Conservation (phyloP, 2,113 vertebrate genomes). For the Talpa occidentalis region DNA sequence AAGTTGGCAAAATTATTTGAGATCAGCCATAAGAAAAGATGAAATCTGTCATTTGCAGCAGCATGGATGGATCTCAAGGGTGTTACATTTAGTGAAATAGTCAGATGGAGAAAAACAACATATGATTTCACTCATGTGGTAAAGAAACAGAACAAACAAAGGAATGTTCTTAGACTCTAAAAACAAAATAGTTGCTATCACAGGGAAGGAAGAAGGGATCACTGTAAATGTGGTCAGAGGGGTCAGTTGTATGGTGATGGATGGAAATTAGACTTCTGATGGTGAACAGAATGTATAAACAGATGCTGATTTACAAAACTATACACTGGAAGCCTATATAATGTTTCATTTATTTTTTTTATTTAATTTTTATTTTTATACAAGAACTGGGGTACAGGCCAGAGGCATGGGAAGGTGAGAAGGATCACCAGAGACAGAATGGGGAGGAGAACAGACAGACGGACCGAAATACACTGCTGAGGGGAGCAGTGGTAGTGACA, state of each 20-base stretch:
- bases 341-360: too few relatives aligned
- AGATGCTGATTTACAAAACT: background rate
- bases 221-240: background rate
- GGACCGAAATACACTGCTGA: too few relatives aligned
- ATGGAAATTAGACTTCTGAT: background rate
- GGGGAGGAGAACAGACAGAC: too few relatives aligned
- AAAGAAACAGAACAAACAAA: background rate
- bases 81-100: background rate
- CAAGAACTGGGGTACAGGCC: too few relatives aligned
- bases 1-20: constrained; percentile 13
- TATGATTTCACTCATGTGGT: background rate
- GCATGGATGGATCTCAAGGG: background rate
- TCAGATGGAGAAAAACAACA: background rate
- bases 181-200: background rate
- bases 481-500: too few relatives aligned
- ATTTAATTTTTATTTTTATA: too few relatives aligned
- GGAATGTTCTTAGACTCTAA: background rate
- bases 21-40: background rate
- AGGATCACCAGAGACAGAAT: too few relatives aligned
- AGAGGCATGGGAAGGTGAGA: too few relatives aligned
- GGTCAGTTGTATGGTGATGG: background rate
- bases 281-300: background rate
- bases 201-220: background rate
- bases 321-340: background rate
- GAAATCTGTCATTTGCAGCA: background rate